Base-by-base conservation (phyloP, 2,113 vertebrate genomes). In the Cinclus mexicanus region DNA sequence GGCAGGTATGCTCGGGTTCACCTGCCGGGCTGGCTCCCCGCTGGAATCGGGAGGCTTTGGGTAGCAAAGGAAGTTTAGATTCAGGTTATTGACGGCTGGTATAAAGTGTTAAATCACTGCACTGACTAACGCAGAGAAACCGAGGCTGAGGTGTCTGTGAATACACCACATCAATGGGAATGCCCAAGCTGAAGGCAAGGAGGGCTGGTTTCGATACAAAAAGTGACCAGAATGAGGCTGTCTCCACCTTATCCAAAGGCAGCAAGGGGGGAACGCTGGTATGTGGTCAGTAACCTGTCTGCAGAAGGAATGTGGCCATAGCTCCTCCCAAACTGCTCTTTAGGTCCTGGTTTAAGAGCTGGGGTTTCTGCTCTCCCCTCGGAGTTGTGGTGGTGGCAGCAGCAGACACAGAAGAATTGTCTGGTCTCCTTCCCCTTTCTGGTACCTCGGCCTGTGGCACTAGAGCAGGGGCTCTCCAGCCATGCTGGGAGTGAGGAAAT, bases 1-100 rank as follows among this genome's bases (percentile, higher is more conserved):
- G 90, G 99, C 99, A 94, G 99, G 99, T 99, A 97, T 6, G 44
- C 47, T 12, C 10, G 2, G 61, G 4, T 33, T 10, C 10, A 0
- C 47, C 41, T 0, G 6, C 23, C 23, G 1, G 10, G n/a, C 42
- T 7, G 31, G 25, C 6, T 9, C 21, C 47, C 39, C 35, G 11
- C 59, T 17, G 67, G 3, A 14, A 44, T 14, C 19, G 7, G 14
- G 2, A 8, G 33, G 3, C 39, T 75, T 52, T 0, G 7, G 44
- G 24, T 28, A 41, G n/a, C 3, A 11, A 7, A 46, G 47, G 56
- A 11, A 4, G 46, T 6, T 57, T 13, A 8, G 16, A 12, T 39
- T 47, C 41, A 1, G 20, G 7, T 37, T n/a, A 7, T 35, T 25
- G n/a, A 24, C 0, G 12, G 25, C 33, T 35, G 67, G 13, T 25